Base-by-base conservation (phyloP, 2,113 vertebrate genomes). In the Amia ocellicauda region DNA sequence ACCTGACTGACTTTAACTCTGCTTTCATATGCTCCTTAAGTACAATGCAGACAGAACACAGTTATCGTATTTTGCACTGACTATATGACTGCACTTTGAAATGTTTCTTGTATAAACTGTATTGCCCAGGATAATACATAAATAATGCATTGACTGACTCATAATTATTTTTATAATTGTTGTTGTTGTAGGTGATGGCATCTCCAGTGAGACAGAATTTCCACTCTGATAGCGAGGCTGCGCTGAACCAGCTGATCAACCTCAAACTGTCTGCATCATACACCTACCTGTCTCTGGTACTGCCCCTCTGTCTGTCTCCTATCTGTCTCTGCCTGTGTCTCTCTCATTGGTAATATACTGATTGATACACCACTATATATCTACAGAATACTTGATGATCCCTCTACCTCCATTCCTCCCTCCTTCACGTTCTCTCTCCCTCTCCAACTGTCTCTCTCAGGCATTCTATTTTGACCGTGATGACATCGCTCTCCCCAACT, bases 381-480 rank as follows among this genome's bases (percentile, higher is more conserved):
- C 27, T 17, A 0, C 8, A 23, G 7, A 28, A 58, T 2, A 13
- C n/a, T 40, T 31, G 4, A 31, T 2, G 41, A 4, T 61, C 7
- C 52, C 1, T 55, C 2, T 60, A n/a, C n/a, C n/a, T n/a, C n/a
- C n/a, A n/a, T n/a, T n/a, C n/a, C n/a, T n/a, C n/a, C n/a, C n/a
- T n/a, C n/a, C n/a, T n/a, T n/a, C n/a, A n/a, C n/a, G n/a, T n/a
- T n/a, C n/a, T n/a, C n/a, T n/a, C n/a, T n/a, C n/a, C n/a, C n/a
- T n/a, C n/a, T n/a, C n/a, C n/a, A n/a, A n/a, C n/a, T n/a, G n/a
- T n/a, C 19, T 61, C 1, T 63, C 57, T 3, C 2, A 89, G 87
- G 86, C 84, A 24, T 87, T 88, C 83, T 89, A 85, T 67, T 90
- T 89, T 52, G 84, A 90, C 77, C 73, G 84, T 69, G 86, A 88